Conservation (phyloP, 1,140 invertebrate genomes). For the Melipona quadrifasciata region DNA sequence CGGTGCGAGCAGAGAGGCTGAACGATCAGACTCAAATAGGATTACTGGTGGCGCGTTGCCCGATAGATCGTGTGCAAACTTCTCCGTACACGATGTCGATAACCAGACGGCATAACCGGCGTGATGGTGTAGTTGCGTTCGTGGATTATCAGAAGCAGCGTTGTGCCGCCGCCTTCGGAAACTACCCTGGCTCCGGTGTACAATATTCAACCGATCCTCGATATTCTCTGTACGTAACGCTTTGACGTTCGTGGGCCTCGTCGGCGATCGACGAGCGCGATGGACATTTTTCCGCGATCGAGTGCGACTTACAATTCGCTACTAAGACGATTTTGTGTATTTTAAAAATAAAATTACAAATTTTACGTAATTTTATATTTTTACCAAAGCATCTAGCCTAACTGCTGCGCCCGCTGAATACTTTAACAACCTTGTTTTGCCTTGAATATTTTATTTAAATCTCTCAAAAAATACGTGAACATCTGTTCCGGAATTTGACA, state of each 20-base stretch:
- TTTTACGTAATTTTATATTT: no score
- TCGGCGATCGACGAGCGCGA: constrained; percentile 4
- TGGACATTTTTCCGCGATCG: constrained; percentile 14
- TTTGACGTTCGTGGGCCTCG: neutral
- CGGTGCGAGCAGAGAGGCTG: neutral
- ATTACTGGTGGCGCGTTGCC: constrained; percentile 39
- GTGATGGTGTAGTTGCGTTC: constrained; percentile 37
- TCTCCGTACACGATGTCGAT: constrained; percentile 52
- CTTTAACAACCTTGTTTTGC: no score
- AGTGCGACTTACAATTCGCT: no score
- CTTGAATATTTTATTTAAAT: no score
- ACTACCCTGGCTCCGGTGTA: neutral
- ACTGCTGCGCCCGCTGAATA: no score
- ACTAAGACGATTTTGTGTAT: no score
- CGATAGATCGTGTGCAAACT: constrained; percentile 51
- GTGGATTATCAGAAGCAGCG: constrained; percentile 40
- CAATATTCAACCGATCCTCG: constrained; percentile 19
- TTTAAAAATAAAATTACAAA: no score
- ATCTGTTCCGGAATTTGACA: neutral
- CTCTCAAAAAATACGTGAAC: neutral
- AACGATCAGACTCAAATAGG: constrained; percentile 47
- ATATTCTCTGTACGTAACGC: neutral
- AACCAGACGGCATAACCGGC: constrained; percentile 48
- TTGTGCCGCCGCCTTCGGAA: neutral
- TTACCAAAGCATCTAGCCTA: no score